A percentile compares a stretch with the other conserved stretches of the same genome.
phyloP scores from a whole-genome alignment of 2,888 invertebrate species.

The Ptychoptera albimana region DNA sequence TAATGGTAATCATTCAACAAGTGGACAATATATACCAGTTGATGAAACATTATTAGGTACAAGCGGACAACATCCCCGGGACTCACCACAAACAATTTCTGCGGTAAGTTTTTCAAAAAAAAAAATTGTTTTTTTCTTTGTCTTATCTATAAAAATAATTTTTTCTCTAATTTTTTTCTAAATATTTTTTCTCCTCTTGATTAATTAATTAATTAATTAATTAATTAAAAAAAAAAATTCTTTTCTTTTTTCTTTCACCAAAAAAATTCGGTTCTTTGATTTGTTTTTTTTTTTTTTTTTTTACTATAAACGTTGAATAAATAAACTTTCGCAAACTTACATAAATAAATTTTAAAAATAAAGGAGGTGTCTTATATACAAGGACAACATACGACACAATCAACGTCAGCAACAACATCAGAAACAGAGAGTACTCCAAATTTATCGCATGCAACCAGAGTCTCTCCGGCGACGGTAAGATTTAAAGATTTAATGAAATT shows the following conservation, averaged over 20 bases:
- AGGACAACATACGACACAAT: slow-evolving; percentile 25
- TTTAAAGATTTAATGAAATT: slow-evolving; percentile 11
- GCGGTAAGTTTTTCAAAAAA: slow-evolving; percentile 37
- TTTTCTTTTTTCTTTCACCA: too few relatives aligned
- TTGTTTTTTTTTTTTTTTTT: background rate
- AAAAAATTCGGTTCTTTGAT: too few relatives aligned
- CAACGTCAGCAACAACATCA: slow-evolving; percentile 32
- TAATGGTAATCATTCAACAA: slow-evolving; percentile 23
- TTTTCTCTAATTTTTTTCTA: background rate
- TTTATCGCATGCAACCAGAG: slow-evolving; percentile 63
- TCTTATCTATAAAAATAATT: background rate
- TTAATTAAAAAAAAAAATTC: too few relatives aligned
- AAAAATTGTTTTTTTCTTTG: background rate
- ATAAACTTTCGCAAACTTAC: background rate
- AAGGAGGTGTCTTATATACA: slow-evolving; percentile 30
- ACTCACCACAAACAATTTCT: slow-evolving; percentile 50
- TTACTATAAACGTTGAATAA: background rate
- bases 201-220: too few relatives aligned
- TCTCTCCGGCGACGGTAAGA: slow-evolving; percentile 85
- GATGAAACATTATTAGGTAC: slow-evolving; percentile 46
- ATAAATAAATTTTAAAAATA: slow-evolving; percentile 4
- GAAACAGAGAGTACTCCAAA: slow-evolving; percentile 36
- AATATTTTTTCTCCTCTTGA: background rate
- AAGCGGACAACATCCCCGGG: slow-evolving; percentile 28
- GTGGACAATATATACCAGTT: slow-evolving; percentile 45